Conservation (phyloP, 1,140 invertebrate species). For the Diabrotica undecimpunctata region DNA sequence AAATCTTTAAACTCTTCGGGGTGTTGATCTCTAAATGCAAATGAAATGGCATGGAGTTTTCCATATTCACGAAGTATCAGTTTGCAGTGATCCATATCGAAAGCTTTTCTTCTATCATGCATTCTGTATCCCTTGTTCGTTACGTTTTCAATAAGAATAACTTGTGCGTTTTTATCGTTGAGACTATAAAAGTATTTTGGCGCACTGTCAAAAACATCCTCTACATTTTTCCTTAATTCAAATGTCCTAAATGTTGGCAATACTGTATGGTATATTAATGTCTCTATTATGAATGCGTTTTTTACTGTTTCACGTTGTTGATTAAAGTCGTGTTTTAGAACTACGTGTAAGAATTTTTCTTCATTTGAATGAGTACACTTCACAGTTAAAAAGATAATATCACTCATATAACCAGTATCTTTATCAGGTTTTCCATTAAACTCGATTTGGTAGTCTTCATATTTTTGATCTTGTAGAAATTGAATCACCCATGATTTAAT, state of each 20-base stretch:
- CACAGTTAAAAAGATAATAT: constrained; percentile 5
- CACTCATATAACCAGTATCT: constrained; percentile 10
- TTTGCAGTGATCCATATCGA: constrained; percentile 48
- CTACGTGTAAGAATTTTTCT: background rate
- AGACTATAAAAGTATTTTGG: constrained; percentile 43
- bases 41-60: constrained; percentile 53
- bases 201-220: constrained; percentile 13
- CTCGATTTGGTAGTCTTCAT: background rate
- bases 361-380: background rate
- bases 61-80: constrained; percentile 51
- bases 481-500: background rate
- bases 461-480: background rate
- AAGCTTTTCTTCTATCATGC: constrained; percentile 46
- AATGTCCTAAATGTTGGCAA: constrained; percentile 24
- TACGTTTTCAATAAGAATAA: constrained; percentile 56
- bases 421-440: background rate
- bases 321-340: background rate
- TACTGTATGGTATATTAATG: constrained; percentile 29
- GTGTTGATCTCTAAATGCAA: constrained; percentile 48
- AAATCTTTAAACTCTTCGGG: constrained; percentile 34
- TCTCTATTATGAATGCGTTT: constrained; percentile 26
- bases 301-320: background rate
- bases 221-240: constrained; percentile 17
- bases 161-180: constrained; percentile 45
- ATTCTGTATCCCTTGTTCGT: constrained; percentile 46